Percentiles rank a stretch among this genome's conserved stretches.
Conservation (phyloP, 2,113 vertebrate genomes). For the Antechinus stuartii region DNA sequence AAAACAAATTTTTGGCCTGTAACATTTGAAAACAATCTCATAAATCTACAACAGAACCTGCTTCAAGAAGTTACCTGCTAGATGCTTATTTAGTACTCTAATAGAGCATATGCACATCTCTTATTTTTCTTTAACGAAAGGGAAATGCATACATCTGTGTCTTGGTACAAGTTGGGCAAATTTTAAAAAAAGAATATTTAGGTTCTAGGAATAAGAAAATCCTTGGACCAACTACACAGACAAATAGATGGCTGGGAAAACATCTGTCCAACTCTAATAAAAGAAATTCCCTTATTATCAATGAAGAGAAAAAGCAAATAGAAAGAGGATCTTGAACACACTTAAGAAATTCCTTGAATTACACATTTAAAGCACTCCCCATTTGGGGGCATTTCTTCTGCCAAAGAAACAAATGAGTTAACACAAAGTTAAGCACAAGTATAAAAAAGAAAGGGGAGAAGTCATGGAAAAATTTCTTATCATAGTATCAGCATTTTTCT, state of each 20-base stretch:
- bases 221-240: background rate
- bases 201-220: background rate
- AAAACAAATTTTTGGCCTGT: conserved; percentile 71
- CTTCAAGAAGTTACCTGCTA: conserved; percentile 49
- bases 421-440: conserved; percentile 35
- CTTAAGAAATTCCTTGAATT: conserved; percentile 17
- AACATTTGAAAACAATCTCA: conserved; percentile 65
- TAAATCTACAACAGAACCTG: conserved; percentile 68
- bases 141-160: conserved; percentile 34
- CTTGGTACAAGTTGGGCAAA: conserved; percentile 25
- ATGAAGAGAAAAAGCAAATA: background rate
- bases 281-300: background rate
- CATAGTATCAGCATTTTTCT: conserved; percentile 19
- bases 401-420: conserved; percentile 34
- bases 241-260: background rate
- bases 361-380: conserved; percentile 42
- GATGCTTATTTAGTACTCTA: conserved; percentile 20
- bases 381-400: background rate
- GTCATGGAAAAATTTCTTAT: conserved; percentile 4
- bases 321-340: background rate
- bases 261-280: background rate
- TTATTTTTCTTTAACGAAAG: conserved; percentile 39
- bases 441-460: background rate
- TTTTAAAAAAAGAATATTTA: background rate
- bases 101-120: background rate